Evolutionary conservation across 1,140 invertebrate species (phyloP), one percentile per base, ranked within the genome.

Genomic region (Acromyrmex heyeri): DNA sequence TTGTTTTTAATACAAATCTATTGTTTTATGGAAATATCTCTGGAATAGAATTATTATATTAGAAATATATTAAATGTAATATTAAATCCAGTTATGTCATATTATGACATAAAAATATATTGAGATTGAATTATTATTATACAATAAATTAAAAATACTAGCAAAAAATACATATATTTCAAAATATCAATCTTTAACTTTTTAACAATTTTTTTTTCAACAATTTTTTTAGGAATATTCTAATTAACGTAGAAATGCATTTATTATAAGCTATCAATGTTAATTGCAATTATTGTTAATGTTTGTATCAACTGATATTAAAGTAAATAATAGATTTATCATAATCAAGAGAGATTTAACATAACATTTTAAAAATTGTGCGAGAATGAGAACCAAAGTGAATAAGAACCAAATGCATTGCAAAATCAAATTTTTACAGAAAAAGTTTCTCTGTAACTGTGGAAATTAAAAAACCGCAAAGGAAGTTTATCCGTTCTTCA

Each of bases 381-480:
- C 0, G 2, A 5, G 4, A 27, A 18, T 12, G 7, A 34, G 18
- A 77, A 62, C 1, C 10, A 14, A 48, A 38, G 10, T 16, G 2
- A 38, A 79, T 24, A 24, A 24, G 24, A 24, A 24, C 0, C 21
- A 21, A 21, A 21, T 5, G 44, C 21, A 21, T 65, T 53, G 14
- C 4, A n/a, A 79, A 57, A 77, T 0, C 48, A 27, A 27, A 77
- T 48, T 38, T 27, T 10, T 12, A 12, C 3, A 2, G 27, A 18
- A 34, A 57, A 44, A 24, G 2, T 44, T 72, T 62, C 6, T n/a
- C 6, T 44, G n/a, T 2, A 38, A 79, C 21, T 3, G 30, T 27
- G 5, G 5, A 79, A 81, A 81, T 81, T 81, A 16, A 81, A 57
- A 21, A 72, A 57, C 12, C 16, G 10, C n/a, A 12, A 67, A 3